Percentiles rank a stretch among this genome's conserved stretches.
phyloP scores from a whole-genome alignment of 1,140 invertebrate genomes.

The Camponotus pennsylvanicus region DNA sequence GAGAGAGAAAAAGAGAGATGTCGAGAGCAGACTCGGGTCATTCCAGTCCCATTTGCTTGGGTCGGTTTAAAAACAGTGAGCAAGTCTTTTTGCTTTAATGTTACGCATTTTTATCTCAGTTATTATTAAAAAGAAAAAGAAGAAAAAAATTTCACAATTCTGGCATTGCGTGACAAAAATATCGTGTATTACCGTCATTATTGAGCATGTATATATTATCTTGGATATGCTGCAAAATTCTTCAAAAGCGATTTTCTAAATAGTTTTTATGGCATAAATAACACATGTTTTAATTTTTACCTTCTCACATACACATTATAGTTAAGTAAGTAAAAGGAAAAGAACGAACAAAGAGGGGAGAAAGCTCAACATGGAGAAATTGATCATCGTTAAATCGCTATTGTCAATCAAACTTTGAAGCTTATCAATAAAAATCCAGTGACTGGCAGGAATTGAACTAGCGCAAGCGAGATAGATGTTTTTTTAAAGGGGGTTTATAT shows the following conservation, averaged over 20 bases:
- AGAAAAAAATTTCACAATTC: constrained; percentile 35
- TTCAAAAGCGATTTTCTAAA: constrained; percentile 72
- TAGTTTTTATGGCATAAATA: constrained; percentile 66
- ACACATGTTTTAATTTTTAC: constrained; percentile 70
- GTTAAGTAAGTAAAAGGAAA: constrained; percentile 55
- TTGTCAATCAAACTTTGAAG: constrained; percentile 79
- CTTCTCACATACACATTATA: constrained; percentile 58
- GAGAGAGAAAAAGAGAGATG: constrained; percentile 16
- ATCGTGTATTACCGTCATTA: constrained; percentile 30
- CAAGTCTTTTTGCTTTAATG: constrained; percentile 60
- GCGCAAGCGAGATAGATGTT: constrained; percentile 73
- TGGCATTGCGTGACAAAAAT: constrained; percentile 48
- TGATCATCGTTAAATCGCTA: constrained; percentile 75
- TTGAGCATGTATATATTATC: constrained; percentile 25
- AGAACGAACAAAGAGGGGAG: constrained; percentile 24
- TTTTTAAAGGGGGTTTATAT: constrained; percentile 8
- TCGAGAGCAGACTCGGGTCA: constrained; percentile 60
- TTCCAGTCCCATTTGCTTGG: constrained; percentile 71
- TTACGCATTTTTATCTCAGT: constrained; percentile 48
- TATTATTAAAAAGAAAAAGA: constrained; percentile 36
- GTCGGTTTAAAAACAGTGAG: constrained; percentile 59
- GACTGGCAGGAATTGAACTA: constrained; percentile 73
- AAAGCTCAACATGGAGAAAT: constrained; percentile 61
- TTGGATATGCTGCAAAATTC: constrained; percentile 44
- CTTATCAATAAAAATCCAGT: constrained; percentile 72